A percentile compares a stretch with the other conserved stretches of the same genome.
phyloP scores from a whole-genome alignment of 2,888 invertebrate species.

The Pristionchus mayeri region DNA sequence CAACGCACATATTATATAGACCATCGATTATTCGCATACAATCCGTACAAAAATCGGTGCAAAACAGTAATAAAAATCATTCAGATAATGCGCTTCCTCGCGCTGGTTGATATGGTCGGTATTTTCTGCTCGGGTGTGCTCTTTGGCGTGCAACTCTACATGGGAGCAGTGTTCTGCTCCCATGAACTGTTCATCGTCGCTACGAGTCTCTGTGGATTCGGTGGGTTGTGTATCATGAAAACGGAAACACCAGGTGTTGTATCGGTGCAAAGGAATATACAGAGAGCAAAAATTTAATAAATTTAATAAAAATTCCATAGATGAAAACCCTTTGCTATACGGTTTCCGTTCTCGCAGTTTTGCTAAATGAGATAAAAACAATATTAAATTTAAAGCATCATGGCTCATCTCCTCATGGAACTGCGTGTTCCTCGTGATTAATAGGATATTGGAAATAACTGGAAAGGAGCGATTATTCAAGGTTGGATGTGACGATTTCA shows the following conservation, averaged over 20 bases:
- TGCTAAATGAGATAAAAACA: not conserved
- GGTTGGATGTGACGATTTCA: too few relatives aligned
- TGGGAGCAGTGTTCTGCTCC: not conserved
- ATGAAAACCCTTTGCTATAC: too few relatives aligned
- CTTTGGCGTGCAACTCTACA: not conserved
- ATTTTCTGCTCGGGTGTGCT: not conserved
- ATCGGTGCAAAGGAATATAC: too few relatives aligned
- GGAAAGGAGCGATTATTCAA: not conserved
- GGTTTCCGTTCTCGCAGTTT: too few relatives aligned
- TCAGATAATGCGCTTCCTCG: slow-evolving; percentile 7
- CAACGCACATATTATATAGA: too few relatives aligned
- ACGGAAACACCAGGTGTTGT: too few relatives aligned
- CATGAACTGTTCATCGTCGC: not conserved
- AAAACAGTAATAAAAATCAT: too few relatives aligned
- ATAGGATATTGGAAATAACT: not conserved
- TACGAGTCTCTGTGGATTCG: not conserved
- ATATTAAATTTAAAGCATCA: not conserved
- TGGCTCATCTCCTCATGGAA: not conserved
- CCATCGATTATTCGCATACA: too few relatives aligned
- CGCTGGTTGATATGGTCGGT: not conserved
- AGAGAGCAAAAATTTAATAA: too few relatives aligned
- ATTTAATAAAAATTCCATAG: too few relatives aligned
- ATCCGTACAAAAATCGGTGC: too few relatives aligned
- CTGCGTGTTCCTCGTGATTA: not conserved
- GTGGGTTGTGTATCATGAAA: not conserved